These are phyloP conservation scores for Ambastaia sidthimunki DNA, from an alignment of 2,797 vertebrate genomes.

Conservation along the genomic window DNA sequence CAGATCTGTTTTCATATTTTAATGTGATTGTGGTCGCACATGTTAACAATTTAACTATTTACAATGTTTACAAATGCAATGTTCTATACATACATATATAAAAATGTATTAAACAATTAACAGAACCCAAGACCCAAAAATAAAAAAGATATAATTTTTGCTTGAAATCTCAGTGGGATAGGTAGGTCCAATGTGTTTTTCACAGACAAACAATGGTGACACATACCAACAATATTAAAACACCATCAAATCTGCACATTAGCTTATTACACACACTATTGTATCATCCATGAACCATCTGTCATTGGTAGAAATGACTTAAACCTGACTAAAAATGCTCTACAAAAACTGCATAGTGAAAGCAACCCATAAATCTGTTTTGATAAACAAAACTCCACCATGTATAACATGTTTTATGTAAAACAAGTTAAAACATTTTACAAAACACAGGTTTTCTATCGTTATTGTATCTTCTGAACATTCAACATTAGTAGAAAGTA, in stretches of 20 bases:
- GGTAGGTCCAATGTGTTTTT: constrained; percentile 72
- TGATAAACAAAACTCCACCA: not conserved
- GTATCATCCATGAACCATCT: constrained; percentile 2
- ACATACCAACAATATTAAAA: constrained; percentile 38
- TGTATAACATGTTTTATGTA: constrained; percentile 5
- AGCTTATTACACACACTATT: constrained; percentile 37
- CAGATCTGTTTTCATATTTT: constrained; percentile 59
- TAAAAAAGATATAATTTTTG: constrained; percentile 64
- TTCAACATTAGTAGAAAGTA: constrained; percentile 20
- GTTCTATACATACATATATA: constrained; percentile 79
- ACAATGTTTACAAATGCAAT: constrained; percentile 80
- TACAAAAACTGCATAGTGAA: constrained; percentile 34
- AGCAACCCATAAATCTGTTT: constrained; percentile 27
- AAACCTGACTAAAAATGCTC: not conserved
- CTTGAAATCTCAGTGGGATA: constrained; percentile 68
- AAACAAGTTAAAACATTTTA: constrained; percentile 1
- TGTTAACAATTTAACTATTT: constrained; percentile 73
- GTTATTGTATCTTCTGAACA: constrained; percentile 21
- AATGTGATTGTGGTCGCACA: constrained; percentile 83
- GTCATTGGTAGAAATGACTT: constrained; percentile 29
- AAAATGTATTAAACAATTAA: constrained; percentile 79
- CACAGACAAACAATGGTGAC: constrained; percentile 29
- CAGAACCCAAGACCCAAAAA: constrained; percentile 70
- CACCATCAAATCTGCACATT: constrained; percentile 26
- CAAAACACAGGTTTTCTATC: constrained; percentile 11